Base-by-base conservation (phyloP, 2,888 invertebrate genomes). In the Philopedon plagiatum region DNA sequence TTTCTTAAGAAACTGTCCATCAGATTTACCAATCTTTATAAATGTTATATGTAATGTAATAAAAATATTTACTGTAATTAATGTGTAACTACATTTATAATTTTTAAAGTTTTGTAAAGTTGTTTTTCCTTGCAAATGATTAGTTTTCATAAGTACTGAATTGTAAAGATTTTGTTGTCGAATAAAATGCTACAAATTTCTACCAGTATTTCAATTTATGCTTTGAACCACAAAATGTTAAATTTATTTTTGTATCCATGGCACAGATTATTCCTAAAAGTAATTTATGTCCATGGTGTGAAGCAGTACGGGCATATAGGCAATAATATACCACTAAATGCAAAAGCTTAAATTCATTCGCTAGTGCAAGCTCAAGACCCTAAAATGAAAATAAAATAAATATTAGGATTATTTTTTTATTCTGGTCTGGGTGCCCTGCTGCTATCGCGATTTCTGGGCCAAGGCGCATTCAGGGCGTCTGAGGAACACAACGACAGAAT, bases 101-200 rank as follows among this genome's bases (percentile, higher is more conserved):
- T 54, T 54, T 54, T 29, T 9, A 37, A 57, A 8, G 21, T 49
- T 44, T 62, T 62, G 32, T 62, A 29, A 62, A 46, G 9, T 32
- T 32, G 41, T 60, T 60, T 60, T 44, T 18, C 60, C 41, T 58
- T 41, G 21, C 21, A 57, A 57, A 57, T 37, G 13, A 34, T 57
- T 57, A 57, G 37, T 57, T 57, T 57, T 57, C 57, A 37, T 13
- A 23, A 41, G 29, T 60, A 60, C 15, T 2, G 15, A 21, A 41
- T 19, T 62, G 39, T 39, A 60, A 54, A 62, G 41, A 32, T 62
- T 62, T 62, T 62, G 62, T 62, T 62, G 62, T 62, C 32, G 21
- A 62, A 62, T 62, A 62, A 62, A 62, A 37, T 21, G 39, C 57
- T 37, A 39, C 13, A 57, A 57, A 57, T 21, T 37, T 29, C 51